These are phyloP conservation scores for Elymnias hypermnestra DNA, from an alignment of 1,140 invertebrate genomes.

Conservation along the genomic window DNA sequence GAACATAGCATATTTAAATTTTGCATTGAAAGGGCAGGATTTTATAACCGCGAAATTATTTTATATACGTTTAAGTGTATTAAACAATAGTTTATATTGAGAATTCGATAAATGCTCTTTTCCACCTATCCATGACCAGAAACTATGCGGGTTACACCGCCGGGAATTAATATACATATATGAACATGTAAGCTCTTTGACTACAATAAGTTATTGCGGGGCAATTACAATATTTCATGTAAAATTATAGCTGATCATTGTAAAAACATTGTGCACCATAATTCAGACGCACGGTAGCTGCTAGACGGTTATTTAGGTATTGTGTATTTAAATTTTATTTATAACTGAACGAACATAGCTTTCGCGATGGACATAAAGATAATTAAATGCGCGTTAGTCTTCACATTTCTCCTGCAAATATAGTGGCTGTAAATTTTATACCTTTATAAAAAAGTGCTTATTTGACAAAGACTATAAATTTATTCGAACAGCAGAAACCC, in stretches of 20 bases:
- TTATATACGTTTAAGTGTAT: no score
- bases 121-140: no score
- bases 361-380: conserved; percentile 8
- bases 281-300: conserved; percentile 9
- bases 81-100: no score
- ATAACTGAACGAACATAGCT: background rate
- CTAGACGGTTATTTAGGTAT: conserved; percentile 4
- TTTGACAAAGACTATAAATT: background rate
- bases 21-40: no score
- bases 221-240: conserved; percentile 18
- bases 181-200: no score
- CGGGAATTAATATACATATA: no score
- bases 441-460: background rate
- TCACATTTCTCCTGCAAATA: conserved; percentile 2
- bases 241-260: conserved; percentile 12
- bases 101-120: no score
- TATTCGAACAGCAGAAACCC: no score
- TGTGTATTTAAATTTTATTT: conserved; percentile 6
- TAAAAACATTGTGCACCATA: conserved; percentile 9
- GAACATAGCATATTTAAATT: no score
- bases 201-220: conserved; percentile 10
- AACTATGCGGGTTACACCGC: no score
- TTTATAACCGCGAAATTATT: no score
- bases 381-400: conserved; percentile 7
- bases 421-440: background rate